These are phyloP conservation scores for Sylvia atricapilla DNA, from an alignment of 2,113 vertebrate species.

Conservation along the genomic window DNA sequence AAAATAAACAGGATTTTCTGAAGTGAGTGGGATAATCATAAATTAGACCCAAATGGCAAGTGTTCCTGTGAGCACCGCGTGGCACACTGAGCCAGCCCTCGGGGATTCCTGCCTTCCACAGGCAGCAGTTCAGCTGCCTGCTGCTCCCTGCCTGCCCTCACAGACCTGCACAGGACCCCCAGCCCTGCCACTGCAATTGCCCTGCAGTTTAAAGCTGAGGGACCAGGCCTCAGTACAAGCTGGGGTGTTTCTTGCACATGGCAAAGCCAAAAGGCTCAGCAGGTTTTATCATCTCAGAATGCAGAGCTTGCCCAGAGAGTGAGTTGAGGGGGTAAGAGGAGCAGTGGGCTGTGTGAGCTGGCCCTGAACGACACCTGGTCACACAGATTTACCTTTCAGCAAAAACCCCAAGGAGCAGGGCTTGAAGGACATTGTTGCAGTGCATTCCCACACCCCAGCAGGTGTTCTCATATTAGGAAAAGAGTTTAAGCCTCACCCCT, in stretches of 20 bases:
- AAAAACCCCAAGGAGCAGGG: neutral
- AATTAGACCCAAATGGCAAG: neutral
- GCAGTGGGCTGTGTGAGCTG: neutral
- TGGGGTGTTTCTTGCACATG: neutral
- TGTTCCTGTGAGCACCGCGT: neutral
- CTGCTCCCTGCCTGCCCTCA: neutral
- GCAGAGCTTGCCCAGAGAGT: neutral
- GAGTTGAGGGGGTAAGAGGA: neutral
- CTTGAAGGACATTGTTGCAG: neutral
- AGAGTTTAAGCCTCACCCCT: neutral
- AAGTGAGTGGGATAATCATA: neutral
- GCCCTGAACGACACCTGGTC: neutral
- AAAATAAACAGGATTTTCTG: slow-evolving; percentile 22
- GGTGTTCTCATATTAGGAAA: neutral
- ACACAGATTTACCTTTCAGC: neutral
- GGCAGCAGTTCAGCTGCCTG: neutral
- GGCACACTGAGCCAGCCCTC: neutral
- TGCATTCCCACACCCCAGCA: neutral
- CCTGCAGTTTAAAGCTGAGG: neutral
- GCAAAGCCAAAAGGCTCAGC: neutral
- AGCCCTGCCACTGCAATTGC: neutral
- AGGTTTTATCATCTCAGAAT: neutral
- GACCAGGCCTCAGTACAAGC: neutral
- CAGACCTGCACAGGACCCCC: neutral
- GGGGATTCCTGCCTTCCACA: neutral